Evolutionary conservation across 2,888 invertebrate species (phyloP).

Genomic region (Hofmannophila pseudospretella): DNA sequence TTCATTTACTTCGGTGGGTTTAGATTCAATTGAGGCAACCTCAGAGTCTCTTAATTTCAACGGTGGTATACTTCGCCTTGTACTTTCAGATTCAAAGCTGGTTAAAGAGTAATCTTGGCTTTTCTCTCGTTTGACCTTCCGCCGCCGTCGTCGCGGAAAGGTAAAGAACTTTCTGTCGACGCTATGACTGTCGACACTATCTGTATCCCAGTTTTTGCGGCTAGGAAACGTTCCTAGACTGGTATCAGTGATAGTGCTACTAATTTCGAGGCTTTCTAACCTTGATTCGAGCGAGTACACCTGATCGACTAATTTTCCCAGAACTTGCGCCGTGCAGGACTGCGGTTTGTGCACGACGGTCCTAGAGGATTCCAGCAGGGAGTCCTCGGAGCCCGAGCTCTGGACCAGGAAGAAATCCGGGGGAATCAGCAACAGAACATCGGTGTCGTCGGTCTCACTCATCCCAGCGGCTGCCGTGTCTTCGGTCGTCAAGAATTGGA

Average conservation of each 20-base stretch:
- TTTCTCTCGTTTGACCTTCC: conserved; percentile 38
- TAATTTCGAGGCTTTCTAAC: conserved; percentile 62
- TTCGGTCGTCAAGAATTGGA: conserved; percentile 20
- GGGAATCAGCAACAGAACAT: conserved; percentile 87
- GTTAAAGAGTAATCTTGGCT: conserved; percentile 46
- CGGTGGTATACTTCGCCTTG: conserved; percentile 30
- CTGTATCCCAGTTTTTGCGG: conserved; percentile 42
- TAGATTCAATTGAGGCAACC: conserved; percentile 12
- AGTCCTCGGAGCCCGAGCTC: conserved; percentile 76
- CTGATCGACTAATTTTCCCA: conserved; percentile 78
- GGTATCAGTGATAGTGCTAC: conserved; percentile 40
- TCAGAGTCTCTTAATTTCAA: conserved; percentile 29
- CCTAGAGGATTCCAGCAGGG: conserved; percentile 59
- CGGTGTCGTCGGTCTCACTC: conserved; percentile 86
- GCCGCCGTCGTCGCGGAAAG: conserved; percentile 58
- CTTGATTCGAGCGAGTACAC: conserved; percentile 80
- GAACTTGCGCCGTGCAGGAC: conserved; percentile 67
- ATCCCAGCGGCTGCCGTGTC: conserved; percentile 44
- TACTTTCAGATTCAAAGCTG: conserved; percentile 43
- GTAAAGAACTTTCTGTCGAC: conserved; percentile 57
- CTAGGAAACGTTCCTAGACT: conserved; percentile 33
- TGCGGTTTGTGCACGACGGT: conserved; percentile 64
- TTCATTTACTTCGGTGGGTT: conserved; percentile 32
- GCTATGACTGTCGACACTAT: conserved; percentile 49
- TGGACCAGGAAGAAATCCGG: conserved; percentile 85